phyloP scores from a whole-genome alignment of 2,888 invertebrate genomes.

The Cotesia congregata region DNA sequence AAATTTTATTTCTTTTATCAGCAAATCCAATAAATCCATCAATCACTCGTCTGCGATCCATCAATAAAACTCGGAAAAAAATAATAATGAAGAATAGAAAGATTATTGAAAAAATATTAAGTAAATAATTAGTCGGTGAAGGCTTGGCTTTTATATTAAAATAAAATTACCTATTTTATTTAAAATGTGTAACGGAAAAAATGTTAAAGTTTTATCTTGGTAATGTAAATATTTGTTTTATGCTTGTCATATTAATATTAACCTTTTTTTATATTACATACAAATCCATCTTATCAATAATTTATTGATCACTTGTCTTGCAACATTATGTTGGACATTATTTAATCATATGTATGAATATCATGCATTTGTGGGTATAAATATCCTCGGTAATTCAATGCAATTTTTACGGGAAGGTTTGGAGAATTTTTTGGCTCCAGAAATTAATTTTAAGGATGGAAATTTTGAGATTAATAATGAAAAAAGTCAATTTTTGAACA shows the following conservation, averaged over 20 bases:
- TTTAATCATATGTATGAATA: not conserved
- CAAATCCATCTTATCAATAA: slow-evolving; percentile 1
- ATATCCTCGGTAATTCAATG: not conserved
- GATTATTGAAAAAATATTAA: not conserved
- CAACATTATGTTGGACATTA: not conserved
- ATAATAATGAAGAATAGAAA: not conserved
- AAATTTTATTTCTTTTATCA: not conserved
- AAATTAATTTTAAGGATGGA: not conserved
- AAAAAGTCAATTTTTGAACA: not conserved
- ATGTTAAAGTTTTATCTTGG: not conserved
- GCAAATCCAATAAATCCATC: not conserved
- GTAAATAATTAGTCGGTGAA: not conserved
- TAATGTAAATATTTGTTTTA: not conserved
- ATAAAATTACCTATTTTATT: not conserved
- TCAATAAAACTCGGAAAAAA: not conserved
- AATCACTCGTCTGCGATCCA: not conserved
- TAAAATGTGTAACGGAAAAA: not conserved
- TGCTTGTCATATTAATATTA: not conserved
- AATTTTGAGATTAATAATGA: not conserved
- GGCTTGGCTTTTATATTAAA: too few species aligned
- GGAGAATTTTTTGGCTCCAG: not conserved
- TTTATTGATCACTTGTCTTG: not conserved
- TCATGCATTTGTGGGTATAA: not conserved
- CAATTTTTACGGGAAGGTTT: not conserved
- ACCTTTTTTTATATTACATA: not conserved